Evolutionary conservation across 2,797 vertebrate genomes (phyloP).

Genomic region (Sorex maritimensis): DNA sequence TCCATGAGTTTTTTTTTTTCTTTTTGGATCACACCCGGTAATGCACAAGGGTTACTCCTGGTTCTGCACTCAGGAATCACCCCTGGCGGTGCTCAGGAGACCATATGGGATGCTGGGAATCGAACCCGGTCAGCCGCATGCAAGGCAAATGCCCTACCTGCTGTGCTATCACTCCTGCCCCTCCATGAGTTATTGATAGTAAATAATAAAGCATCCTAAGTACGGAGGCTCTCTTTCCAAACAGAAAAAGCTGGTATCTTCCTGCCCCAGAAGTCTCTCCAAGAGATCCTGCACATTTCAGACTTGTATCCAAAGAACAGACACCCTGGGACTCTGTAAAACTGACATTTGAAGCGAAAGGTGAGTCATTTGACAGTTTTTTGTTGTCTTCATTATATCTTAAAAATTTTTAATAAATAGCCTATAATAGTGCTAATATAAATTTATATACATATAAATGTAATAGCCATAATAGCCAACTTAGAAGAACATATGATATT

Average conservation of each 20-base stretch:
- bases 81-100: too few relatives aligned
- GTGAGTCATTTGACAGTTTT: slow-evolving; percentile 87
- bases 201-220: slow-evolving; percentile 51
- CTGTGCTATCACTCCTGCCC: too few relatives aligned
- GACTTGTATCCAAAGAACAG: slow-evolving; percentile 93
- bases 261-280: slow-evolving; percentile 94
- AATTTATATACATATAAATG: too few relatives aligned
- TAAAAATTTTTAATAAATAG: slow-evolving; percentile 48
- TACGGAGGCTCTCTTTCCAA: slow-evolving; percentile 77
- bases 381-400: background rate
- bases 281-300: slow-evolving; percentile 93
- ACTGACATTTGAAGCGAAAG: slow-evolving; percentile 95
- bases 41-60: too few relatives aligned
- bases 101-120: too few relatives aligned
- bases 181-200: background rate
- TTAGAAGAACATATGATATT: too few relatives aligned
- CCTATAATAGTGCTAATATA: background rate
- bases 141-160: too few relatives aligned
- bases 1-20: background rate
- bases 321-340: slow-evolving; percentile 93
- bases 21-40: too few relatives aligned
- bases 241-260: slow-evolving; percentile 98
- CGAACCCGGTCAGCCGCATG: too few relatives aligned
- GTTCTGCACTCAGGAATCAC: too few relatives aligned
- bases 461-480: too few relatives aligned